Percentiles rank a stretch among this genome's conserved stretches.
phyloP scores from a whole-genome alignment of 1,140 invertebrate genomes.

The Aleiodes sp. region DNA sequence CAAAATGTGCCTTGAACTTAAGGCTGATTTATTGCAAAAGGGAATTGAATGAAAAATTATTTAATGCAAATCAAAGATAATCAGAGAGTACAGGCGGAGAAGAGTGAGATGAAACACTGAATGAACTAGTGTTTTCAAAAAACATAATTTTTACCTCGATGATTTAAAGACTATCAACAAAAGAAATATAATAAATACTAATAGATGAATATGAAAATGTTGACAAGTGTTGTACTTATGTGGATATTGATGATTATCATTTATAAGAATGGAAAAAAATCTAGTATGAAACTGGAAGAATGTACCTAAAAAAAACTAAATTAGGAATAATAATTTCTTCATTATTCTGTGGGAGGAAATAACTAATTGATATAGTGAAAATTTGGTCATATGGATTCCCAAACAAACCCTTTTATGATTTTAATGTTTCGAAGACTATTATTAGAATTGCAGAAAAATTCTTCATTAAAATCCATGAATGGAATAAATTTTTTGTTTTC shows the following conservation, averaged over 20 bases:
- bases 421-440: too few relatives aligned
- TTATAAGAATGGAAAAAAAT: not conserved
- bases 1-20: not conserved
- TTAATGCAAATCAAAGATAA: not conserved
- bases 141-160: conserved; percentile 1
- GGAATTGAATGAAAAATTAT: not conserved
- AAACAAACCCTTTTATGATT: too few relatives aligned
- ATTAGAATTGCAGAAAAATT: too few relatives aligned
- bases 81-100: not conserved
- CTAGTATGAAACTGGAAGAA: not conserved
- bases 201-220: not conserved
- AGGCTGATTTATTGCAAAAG: not conserved
- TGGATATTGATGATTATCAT: not conserved
- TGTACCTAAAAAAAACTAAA: conserved; percentile 16
- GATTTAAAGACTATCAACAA: not conserved
- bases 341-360: not conserved
- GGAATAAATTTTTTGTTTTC: too few relatives aligned
- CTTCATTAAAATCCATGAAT: too few relatives aligned
- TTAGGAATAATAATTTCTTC: not conserved
- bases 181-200: not conserved
- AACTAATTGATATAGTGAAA: not conserved
- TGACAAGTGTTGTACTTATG: conserved; percentile 14
- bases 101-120: not conserved
- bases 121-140: not conserved
- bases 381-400: not conserved